Percentiles rank a stretch among this genome's conserved stretches.
phyloP scores from a whole-genome alignment of 2,113 vertebrate genomes.

The Leptobrachium leishanense region DNA sequence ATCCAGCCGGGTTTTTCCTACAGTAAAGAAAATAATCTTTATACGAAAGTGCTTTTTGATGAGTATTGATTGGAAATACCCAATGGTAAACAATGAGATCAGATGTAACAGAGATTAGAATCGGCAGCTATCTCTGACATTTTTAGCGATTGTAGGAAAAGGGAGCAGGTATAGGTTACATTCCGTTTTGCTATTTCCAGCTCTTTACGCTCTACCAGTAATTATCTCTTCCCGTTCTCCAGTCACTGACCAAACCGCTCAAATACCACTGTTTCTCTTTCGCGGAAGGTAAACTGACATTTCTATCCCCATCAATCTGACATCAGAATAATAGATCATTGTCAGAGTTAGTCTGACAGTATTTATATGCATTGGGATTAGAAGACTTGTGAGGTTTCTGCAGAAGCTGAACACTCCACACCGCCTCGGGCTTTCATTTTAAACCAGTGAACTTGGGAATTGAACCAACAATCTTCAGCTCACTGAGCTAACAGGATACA shows the following conservation, averaged over 20 bases:
- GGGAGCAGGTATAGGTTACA: neutral
- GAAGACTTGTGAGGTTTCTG: constrained; percentile 44
- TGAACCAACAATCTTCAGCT: constrained; percentile 44
- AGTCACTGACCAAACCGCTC: constrained; percentile 31
- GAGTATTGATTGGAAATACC: constrained; percentile 4
- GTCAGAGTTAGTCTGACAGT: constrained; percentile 39
- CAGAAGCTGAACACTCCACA: constrained; percentile 40
- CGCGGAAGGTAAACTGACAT: constrained; percentile 38
- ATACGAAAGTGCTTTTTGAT: constrained; percentile 1
- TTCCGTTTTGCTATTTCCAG: neutral
- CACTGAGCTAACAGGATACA: constrained; percentile 36
- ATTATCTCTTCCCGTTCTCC: constrained; percentile 25
- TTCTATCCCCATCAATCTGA: constrained; percentile 46
- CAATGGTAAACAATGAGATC: neutral
- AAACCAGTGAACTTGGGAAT: constrained; percentile 47
- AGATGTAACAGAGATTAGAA: neutral
- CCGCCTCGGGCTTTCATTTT: constrained; percentile 47
- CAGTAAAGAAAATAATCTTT: neutral
- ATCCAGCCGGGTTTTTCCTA: neutral
- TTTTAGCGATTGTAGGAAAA: neutral
- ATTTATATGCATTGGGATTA: constrained; percentile 48
- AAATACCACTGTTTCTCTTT: constrained; percentile 38
- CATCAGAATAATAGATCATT: constrained; percentile 49
- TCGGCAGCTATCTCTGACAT: constrained; percentile 7
- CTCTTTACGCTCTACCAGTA: constrained; percentile 8